Evolutionary conservation across 2,888 invertebrate genomes (phyloP).

Genomic region (Melinaea marsaeus): DNA sequence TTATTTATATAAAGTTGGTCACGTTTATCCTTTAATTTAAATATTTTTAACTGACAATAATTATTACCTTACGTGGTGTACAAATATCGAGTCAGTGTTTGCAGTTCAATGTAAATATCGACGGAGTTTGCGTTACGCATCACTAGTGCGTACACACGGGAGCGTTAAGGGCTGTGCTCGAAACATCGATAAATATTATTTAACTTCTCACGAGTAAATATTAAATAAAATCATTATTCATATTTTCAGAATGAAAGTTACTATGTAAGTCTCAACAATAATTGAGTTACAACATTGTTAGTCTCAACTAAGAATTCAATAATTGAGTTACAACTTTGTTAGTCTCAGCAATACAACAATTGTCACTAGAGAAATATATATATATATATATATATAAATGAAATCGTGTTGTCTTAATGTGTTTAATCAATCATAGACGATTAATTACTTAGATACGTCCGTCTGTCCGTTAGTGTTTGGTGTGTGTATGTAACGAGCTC

Average conservation of each 20-base stretch:
- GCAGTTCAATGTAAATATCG: slow-evolving; percentile 70
- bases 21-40: slow-evolving; percentile 40
- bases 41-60: slow-evolving; percentile 9
- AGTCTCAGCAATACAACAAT: too few species aligned
- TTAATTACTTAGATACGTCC: slow-evolving; percentile 75
- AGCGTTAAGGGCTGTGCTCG: slow-evolving; percentile 72
- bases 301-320: too few species aligned
- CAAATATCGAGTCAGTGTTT: slow-evolving; percentile 74
- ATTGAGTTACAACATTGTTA: too few species aligned
- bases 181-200: slow-evolving; percentile 67
- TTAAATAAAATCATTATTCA: slow-evolving; percentile 25
- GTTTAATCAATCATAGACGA: slow-evolving; percentile 77
- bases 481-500: slow-evolving; percentile 64
- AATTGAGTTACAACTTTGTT: too few species aligned
- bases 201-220: slow-evolving; percentile 65
- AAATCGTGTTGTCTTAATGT: slow-evolving; percentile 74
- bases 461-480: slow-evolving; percentile 58
- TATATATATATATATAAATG: slow-evolving; percentile 76
- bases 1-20: slow-evolving; percentile 55
- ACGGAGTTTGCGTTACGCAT: slow-evolving; percentile 76
- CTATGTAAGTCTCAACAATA: too few species aligned
- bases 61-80: slow-evolving; percentile 66
- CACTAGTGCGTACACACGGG: slow-evolving; percentile 69
- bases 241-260: too few species aligned
- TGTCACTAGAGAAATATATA: slow-evolving; percentile 71